Evolutionary conservation across 2,888 invertebrate genomes (phyloP).

Genomic region (Ptychoptera contaminata): DNA sequence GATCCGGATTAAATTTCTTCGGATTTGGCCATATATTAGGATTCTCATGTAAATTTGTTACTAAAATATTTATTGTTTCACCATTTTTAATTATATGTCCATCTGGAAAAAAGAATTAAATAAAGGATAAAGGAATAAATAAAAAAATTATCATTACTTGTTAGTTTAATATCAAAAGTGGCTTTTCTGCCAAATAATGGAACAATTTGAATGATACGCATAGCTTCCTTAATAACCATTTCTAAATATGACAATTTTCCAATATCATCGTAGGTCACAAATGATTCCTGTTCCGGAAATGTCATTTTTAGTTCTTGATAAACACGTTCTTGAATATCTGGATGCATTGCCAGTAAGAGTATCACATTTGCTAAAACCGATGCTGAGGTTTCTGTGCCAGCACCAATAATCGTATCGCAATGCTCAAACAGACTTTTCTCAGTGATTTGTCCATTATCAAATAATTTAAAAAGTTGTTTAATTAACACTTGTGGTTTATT

Average conservation of each 20-base stretch:
- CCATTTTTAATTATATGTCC: too few relatives aligned
- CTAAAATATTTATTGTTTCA: too few relatives aligned
- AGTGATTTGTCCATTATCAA: neutral
- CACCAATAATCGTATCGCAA: neutral
- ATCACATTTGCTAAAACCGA: neutral
- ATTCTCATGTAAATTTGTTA: conserved; percentile 5
- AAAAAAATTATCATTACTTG: too few relatives aligned
- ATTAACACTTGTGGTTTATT: neutral
- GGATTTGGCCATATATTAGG: conserved; percentile 7
- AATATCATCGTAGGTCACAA: neutral
- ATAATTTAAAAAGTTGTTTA: neutral
- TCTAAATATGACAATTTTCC: conserved; percentile 2
- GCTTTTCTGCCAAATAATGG: too few relatives aligned
- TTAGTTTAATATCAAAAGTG: too few relatives aligned
- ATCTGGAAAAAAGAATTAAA: too few relatives aligned
- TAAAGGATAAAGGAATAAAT: too few relatives aligned
- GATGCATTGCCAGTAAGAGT: conserved; percentile 4
- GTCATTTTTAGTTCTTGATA: neutral
- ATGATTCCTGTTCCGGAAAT: neutral
- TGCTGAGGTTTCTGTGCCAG: conserved; percentile 1
- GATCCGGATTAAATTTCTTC: conserved; percentile 9
- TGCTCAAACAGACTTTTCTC: neutral
- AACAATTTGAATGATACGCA: neutral
- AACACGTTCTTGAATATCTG: conserved; percentile 1
- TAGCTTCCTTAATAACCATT: conserved; percentile 2